These are phyloP conservation scores for Pseudonaja textilis DNA, from an alignment of 2,113 vertebrate genomes.

Conservation along the genomic window DNA sequence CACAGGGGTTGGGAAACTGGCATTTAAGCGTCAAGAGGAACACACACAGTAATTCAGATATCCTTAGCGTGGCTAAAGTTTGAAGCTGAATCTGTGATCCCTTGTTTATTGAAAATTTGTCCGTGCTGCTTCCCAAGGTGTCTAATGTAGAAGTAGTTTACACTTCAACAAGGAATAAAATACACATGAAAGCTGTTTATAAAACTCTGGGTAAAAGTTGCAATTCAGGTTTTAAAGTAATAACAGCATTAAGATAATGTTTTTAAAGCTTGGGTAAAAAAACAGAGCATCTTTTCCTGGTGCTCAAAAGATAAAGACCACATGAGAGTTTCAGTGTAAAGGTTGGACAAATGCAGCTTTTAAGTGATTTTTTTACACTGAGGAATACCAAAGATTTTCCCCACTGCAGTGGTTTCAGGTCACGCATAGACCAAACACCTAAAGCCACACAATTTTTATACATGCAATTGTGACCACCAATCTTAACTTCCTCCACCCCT, in stretches of 20 bases:
- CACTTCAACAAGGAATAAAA: neutral
- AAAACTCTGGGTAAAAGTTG: neutral
- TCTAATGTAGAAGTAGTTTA: neutral
- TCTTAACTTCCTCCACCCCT: neutral
- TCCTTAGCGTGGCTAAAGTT: neutral
- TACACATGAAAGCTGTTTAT: neutral
- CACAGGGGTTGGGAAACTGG: constrained; percentile 12
- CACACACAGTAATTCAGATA: neutral
- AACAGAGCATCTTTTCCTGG: neutral
- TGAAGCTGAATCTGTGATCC: neutral
- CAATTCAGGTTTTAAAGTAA: neutral
- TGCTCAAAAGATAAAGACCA: neutral
- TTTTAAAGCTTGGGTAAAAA: neutral
- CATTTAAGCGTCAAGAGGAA: neutral
- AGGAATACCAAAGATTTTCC: neutral
- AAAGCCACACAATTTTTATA: neutral
- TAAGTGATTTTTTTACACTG: neutral
- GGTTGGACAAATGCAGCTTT: constrained; percentile 11
- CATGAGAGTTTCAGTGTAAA: constrained; percentile 10
- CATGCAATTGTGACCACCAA: neutral
- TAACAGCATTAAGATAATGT: neutral
- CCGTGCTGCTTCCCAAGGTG: neutral
- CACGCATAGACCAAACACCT: neutral
- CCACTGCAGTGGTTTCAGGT: neutral
- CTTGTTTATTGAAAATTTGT: neutral